A percentile compares a stretch with the other conserved stretches of the same genome.
Conservation (phyloP, 2,888 invertebrate species). For the Parnassius glacialis region DNA sequence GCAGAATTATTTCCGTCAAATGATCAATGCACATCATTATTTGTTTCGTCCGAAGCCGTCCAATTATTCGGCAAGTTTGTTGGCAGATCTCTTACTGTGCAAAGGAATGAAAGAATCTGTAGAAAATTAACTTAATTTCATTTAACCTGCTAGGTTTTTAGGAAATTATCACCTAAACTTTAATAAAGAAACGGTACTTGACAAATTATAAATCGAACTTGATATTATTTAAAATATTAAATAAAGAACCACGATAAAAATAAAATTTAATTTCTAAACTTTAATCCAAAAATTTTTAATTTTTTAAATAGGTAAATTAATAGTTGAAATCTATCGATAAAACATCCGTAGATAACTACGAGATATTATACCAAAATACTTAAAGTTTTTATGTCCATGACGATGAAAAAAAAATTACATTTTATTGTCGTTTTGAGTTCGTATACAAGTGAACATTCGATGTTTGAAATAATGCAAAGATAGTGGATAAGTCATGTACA, state of each 20-base stretch:
- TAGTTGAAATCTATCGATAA: too few relatives aligned
- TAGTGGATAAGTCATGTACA: constrained; percentile 42
- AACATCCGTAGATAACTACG: too few relatives aligned
- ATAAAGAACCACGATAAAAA: neutral
- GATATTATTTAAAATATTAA: neutral
- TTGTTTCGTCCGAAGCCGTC: constrained; percentile 15
- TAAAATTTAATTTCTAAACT: too few relatives aligned
- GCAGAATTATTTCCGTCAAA: neutral
- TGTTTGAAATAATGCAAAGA: constrained; percentile 16
- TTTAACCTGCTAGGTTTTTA: neutral
- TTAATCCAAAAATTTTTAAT: too few relatives aligned
- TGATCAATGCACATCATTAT: neutral
- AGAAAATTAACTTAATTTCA: neutral
- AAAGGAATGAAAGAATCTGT: neutral
- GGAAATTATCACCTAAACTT: too few relatives aligned
- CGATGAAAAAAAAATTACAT: neutral
- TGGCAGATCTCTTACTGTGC: neutral
- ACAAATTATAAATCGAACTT: constrained; percentile 23
- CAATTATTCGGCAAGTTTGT: constrained; percentile 9
- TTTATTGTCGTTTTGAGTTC: neutral
- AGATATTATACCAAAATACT: too few relatives aligned
- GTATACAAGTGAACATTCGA: neutral
- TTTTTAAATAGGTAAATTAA: too few relatives aligned
- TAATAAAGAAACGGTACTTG: neutral
- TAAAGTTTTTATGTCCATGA: too few relatives aligned